Evolutionary conservation across 2,113 vertebrate genomes (phyloP).

Genomic region (Alexandromys fortis): DNA sequence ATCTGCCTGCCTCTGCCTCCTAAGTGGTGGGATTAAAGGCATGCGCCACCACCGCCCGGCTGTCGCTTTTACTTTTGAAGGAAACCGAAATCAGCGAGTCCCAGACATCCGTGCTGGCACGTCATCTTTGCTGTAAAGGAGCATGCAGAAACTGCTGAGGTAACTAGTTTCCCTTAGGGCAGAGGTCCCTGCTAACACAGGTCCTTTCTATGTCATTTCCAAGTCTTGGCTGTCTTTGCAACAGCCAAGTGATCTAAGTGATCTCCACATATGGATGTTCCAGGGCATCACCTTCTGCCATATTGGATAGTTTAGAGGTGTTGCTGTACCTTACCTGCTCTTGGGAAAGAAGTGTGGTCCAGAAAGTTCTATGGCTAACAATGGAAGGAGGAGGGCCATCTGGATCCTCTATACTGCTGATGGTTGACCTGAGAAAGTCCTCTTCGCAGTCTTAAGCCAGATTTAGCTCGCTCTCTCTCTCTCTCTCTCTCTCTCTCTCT

Average conservation of each 20-base stretch:
- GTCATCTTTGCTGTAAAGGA: background rate
- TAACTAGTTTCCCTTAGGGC: background rate
- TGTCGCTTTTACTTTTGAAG: background rate
- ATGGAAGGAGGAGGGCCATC: background rate
- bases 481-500: background rate
- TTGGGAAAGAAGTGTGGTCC: background rate
- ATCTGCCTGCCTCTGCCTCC: no score
- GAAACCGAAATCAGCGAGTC: background rate
- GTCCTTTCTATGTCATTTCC: background rate
- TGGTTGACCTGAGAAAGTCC: constrained; percentile 17
- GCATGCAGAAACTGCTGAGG: background rate
- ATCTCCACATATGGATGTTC: background rate
- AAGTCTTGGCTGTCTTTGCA: background rate
- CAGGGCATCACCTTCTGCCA: background rate
- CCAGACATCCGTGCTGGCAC: background rate
- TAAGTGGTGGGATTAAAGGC: no score
- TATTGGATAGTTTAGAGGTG: background rate
- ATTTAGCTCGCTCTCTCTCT: background rate
- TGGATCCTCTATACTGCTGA: background rate
- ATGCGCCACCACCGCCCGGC: no score
- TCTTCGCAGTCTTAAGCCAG: background rate
- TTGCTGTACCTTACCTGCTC: background rate
- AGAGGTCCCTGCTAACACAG: background rate
- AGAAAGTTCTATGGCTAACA: background rate
- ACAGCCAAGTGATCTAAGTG: no score